Percentiles rank a stretch among this genome's conserved stretches.
These are phyloP conservation scores for Leontocebus nigricollis DNA, from an alignment of 2,797 vertebrate species.

Conservation along the genomic window DNA sequence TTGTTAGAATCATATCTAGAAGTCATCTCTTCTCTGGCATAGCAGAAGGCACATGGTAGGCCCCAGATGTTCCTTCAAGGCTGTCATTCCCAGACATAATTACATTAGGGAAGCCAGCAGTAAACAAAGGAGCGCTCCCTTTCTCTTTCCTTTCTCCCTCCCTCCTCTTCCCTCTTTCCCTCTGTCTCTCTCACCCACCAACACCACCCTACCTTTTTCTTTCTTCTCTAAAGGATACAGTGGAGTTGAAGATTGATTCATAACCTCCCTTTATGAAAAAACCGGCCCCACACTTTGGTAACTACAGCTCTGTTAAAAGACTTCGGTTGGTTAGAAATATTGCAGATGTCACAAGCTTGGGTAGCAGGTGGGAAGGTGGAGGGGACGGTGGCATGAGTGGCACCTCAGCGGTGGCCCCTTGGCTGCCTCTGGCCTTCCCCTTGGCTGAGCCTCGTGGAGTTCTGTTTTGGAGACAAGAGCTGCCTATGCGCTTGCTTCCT, in stretches of 20 bases:
- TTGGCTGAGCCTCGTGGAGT: neutral
- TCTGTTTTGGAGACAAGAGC: neutral
- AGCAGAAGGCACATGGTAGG: slow-evolving; percentile 61
- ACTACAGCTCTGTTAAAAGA: neutral
- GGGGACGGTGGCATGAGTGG: fast-evolving
- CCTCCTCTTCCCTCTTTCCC: neutral
- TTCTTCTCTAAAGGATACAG: neutral
- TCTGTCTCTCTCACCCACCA: neutral
- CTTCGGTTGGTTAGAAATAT: neutral
- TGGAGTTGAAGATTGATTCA: neutral
- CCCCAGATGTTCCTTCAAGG: slow-evolving; percentile 71
- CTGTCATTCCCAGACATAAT: slow-evolving; percentile 52
- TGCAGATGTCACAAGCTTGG: neutral
- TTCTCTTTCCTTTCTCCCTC: neutral
- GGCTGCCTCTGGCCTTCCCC: neutral
- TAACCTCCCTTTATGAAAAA: neutral
- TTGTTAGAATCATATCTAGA: slow-evolving; percentile 51
- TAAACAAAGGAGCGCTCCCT: neutral
- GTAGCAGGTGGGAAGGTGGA: neutral
- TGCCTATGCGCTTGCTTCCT: neutral
- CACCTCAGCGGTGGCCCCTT: neutral
- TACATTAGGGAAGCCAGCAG: slow-evolving; percentile 6
- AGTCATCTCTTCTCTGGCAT: slow-evolving; percentile 29
- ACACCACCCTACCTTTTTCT: neutral
- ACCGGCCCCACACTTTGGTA: neutral